phyloP scores from a whole-genome alignment of 2,888 invertebrate species.

The Ctenicera cuprea region DNA sequence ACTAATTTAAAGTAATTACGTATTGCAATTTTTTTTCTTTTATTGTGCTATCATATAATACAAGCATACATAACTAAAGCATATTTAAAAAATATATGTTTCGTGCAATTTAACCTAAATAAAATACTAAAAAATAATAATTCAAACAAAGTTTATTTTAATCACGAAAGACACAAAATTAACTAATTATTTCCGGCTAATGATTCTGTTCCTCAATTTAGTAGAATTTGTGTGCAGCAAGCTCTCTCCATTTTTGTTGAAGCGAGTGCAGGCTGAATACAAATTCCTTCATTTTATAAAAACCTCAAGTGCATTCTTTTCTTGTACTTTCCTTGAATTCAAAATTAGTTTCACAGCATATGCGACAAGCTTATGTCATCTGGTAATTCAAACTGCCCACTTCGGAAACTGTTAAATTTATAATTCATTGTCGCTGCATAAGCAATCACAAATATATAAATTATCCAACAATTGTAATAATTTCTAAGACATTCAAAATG shows the following conservation, averaged over 20 bases:
- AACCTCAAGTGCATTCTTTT: slow-evolving; percentile 27
- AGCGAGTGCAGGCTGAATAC: slow-evolving; percentile 8
- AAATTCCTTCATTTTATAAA: slow-evolving; percentile 18
- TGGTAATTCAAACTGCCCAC: slow-evolving; percentile 14
- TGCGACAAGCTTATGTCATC: slow-evolving; percentile 21
- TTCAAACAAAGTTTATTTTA: too few relatives aligned
- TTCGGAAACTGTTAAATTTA: background rate
- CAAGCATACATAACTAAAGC: too few relatives aligned
- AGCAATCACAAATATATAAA: too few relatives aligned
- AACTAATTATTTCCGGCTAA: slow-evolving; percentile 5
- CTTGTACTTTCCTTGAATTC: slow-evolving; percentile 7
- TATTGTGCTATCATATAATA: too few relatives aligned
- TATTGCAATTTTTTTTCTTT: too few relatives aligned
- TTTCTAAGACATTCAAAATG: too few relatives aligned
- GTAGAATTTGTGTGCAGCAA: background rate
- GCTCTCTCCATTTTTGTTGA: background rate
- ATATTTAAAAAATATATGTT: too few relatives aligned
- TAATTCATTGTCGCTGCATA: background rate
- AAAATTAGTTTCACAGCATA: slow-evolving; percentile 23
- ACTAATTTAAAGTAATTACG: too few relatives aligned
- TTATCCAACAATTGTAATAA: too few relatives aligned
- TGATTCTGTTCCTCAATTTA: slow-evolving; percentile 6
- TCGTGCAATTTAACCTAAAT: too few relatives aligned
- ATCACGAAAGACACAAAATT: background rate
- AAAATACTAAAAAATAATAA: too few relatives aligned